Base-by-base conservation (phyloP, 2,113 vertebrate genomes). In the Malurus elegans region DNA sequence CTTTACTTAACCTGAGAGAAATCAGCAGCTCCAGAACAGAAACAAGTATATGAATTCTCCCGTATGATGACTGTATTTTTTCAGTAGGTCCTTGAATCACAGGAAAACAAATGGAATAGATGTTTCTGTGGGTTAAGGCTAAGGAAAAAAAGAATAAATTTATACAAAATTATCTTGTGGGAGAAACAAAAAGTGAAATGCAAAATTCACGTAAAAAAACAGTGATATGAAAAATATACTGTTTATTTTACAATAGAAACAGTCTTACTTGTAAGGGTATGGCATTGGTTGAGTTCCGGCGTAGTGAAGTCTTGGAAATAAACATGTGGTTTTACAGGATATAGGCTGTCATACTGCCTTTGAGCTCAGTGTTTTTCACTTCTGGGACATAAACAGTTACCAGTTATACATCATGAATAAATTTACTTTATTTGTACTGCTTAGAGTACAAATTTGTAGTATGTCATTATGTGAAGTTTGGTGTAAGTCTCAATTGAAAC, bases 401-500 rank as follows among this genome's bases (percentile, higher is more conserved):
- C 81, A 90, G 57, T 38, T 86, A 76, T 76, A 67, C 18, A 7
- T 78, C 86, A 58, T 71, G 40, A 96, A 65, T 84, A 94, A 91
- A 96, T 96, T 96, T 92, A 65, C 76, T 96, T 80, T 96, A 85
- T 95, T 97, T 95, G 70, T 92, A 92, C 86, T 90, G 29, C 61
- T 94, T 92, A 20, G 47, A 94, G 66, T 92, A 95, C 54, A 76
- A 83, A 94, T 97, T 95, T 96, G 90, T 90, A 92, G 7, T 74
- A 19, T 94, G 62, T 79, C 64, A 64, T 97, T 94, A 96, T 89
- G 94, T 96, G 93, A 96, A 93, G 95, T 95, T 97, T 94, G 70
- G 65, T 95, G 69, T 82, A 96, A 96, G 58, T 96, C 95, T 98
- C 93, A 96, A 74, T 32, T 97, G 97, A 98, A 98, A 95, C 73